Evolutionary conservation across 2,113 vertebrate genomes (phyloP), one percentile per base, ranked within the genome.

Genomic region (Capra hircus): DNA sequence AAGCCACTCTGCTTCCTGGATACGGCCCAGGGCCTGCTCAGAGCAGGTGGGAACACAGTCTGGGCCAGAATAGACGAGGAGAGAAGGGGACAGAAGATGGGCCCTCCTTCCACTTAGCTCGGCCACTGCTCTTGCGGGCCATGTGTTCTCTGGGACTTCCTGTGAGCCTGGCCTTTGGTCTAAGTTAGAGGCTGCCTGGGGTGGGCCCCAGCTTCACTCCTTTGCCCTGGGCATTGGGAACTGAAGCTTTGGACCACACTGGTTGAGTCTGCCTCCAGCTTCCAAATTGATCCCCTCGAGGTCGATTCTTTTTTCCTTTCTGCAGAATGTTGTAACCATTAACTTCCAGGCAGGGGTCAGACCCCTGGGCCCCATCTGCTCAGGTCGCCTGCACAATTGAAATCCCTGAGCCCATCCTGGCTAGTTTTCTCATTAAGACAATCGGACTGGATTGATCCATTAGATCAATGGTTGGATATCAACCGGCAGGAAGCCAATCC

Each of bases 341-440:
- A 97, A 67, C 94, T 81, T 93, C 45, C 83, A 95, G 83, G 97
- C 95, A 87, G 95, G 91, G 96, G 95, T 97, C 97, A 40, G 96
- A 71, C 36, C 88, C 74, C 78, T 4, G 40, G 92, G 86, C 86
- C 89, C 7, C 0, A 50, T 94, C 78, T 0, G 12, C 80, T 97
- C 52, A 78, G 95, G 85, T 77, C 36, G 85, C 88, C 86, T 87
- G 93, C 91, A 93, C 97, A 96, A 88, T 93, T 97, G 97, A 97
- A 97, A 97, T 87, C 97, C 86, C 36, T 0, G 57, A 57, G 19
- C 91, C 95, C 94, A 77, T 91, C 62, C 50, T 53, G 86, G 91
- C 91, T 91, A 78, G 86, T 97, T 98, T 98, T 93, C 97, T 97
- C 97, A 94, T 98, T 95, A 97, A 97, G 94, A 36, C 28, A 13